phyloP scores from a whole-genome alignment of 2,888 invertebrate genomes.

The Drosophila borborema region DNA sequence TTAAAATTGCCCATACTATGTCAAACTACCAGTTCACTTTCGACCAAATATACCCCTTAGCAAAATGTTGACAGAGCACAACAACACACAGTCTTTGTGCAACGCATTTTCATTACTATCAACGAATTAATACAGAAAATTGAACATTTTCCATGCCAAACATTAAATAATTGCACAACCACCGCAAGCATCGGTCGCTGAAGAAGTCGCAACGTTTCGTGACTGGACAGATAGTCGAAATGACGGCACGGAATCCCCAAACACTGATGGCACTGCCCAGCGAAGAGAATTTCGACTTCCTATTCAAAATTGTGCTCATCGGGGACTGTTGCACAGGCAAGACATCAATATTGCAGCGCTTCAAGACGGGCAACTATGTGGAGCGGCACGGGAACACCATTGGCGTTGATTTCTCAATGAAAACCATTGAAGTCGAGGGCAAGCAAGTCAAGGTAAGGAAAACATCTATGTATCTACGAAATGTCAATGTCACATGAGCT shows the following conservation, averaged over 20 bases:
- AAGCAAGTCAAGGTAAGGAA: conserved; percentile 95
- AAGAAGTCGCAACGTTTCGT: conserved; percentile 18
- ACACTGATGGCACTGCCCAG: conserved; percentile 90
- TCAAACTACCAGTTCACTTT: neutral
- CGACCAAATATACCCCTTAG: conserved; percentile 17
- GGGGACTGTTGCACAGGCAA: conserved; percentile 96
- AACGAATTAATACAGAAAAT: conserved; percentile 42
- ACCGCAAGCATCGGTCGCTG: conserved; percentile 21
- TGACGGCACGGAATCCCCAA: conserved; percentile 91
- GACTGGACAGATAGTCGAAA: conserved; percentile 74
- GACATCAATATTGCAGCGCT: conserved; percentile 97
- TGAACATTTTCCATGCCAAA: conserved; percentile 49
- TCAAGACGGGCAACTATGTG: conserved; percentile 97
- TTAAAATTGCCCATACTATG: too few relatives aligned
- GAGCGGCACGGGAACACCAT: conserved; percentile 98
- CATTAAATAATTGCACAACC: conserved; percentile 41
- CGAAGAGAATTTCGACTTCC: conserved; percentile 95
- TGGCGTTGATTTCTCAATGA: conserved; percentile 99
- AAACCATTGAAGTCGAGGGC: conserved; percentile 96
- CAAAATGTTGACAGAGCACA: conserved; percentile 31
- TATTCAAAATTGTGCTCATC: conserved; percentile 97
- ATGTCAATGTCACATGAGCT: conserved; percentile 4
- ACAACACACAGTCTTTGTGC: conserved; percentile 56
- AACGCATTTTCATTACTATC: conserved; percentile 58
- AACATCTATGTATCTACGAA: neutral